Percentiles rank a stretch among this genome's conserved stretches.
Evolutionary conservation across 2,888 invertebrate genomes (phyloP).

Genomic region (Notodonta ziczac): DNA sequence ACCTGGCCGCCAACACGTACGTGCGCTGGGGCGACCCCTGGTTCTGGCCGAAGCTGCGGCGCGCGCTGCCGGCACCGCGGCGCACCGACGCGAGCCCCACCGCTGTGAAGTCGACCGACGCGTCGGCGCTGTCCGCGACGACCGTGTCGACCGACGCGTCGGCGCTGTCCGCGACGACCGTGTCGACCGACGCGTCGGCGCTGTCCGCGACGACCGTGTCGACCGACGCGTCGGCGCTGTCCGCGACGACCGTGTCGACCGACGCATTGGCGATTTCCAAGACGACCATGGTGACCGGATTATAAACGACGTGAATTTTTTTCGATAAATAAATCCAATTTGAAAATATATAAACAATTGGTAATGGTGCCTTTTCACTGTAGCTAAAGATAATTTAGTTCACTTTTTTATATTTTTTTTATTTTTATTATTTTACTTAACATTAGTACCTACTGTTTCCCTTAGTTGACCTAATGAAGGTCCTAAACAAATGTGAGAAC

Average conservation of each 20-base stretch:
- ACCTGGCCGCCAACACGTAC: constrained; percentile 91
- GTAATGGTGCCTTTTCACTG: too few relatives aligned
- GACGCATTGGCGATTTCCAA: not conserved
- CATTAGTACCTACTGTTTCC: too few relatives aligned
- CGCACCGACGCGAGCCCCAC: constrained; percentile 4
- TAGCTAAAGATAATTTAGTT: too few relatives aligned
- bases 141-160: not conserved
- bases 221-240: not conserved
- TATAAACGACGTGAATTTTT: not conserved
- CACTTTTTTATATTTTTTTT: too few relatives aligned
- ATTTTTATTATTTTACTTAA: too few relatives aligned
- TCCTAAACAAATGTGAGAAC: too few relatives aligned
- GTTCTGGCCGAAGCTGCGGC: constrained; percentile 92
- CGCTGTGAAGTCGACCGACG: constrained; percentile 86
- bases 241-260: not conserved
- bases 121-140: constrained; percentile 85
- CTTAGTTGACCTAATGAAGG: too few relatives aligned
- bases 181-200: not conserved
- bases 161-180: not conserved
- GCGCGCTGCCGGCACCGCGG: constrained; percentile 84
- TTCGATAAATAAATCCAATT: too few relatives aligned
- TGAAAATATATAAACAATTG: too few relatives aligned
- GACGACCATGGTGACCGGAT: not conserved
- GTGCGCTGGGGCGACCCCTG: constrained; percentile 92
- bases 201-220: not conserved